Conservation (phyloP, 2,797 vertebrate species). For the Poeciliopsis turneri region DNA sequence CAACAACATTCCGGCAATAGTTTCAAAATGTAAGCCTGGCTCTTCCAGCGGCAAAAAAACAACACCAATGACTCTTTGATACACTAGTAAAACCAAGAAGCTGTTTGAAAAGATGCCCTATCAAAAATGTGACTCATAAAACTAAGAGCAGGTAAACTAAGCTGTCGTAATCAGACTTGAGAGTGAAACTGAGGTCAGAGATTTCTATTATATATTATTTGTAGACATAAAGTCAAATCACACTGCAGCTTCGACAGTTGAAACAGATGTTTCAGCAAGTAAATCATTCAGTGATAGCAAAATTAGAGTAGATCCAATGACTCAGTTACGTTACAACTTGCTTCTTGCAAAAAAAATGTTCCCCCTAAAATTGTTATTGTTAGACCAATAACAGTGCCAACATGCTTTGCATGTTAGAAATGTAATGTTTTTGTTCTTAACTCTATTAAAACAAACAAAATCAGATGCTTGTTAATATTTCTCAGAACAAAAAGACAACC, state of each 20-base stretch:
- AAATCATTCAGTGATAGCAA: not conserved
- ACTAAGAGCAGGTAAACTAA: not conserved
- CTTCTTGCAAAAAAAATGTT: not conserved
- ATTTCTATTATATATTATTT: not conserved
- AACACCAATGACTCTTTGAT: not conserved
- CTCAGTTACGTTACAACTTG: not conserved
- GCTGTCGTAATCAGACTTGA: not conserved
- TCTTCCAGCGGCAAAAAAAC: not conserved
- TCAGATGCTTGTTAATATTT: not conserved
- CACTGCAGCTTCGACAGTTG: not conserved
- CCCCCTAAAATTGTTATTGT: not conserved
- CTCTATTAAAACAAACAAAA: not conserved
- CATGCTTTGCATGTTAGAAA: not conserved
- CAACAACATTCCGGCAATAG: constrained; percentile 59
- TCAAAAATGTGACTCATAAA: not conserved
- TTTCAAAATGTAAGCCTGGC: constrained; percentile 19
- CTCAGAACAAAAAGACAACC: not conserved
- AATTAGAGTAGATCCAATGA: not conserved
- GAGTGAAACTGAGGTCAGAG: constrained; percentile 3
- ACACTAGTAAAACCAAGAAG: not conserved
- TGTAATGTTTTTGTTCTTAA: fast-evolving
- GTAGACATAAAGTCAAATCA: not conserved
- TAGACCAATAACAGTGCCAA: not conserved
- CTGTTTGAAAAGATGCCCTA: not conserved
- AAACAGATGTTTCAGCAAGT: not conserved